Conservation (phyloP, 2,888 invertebrate species). For the Drosophila kambysellisi region DNA sequence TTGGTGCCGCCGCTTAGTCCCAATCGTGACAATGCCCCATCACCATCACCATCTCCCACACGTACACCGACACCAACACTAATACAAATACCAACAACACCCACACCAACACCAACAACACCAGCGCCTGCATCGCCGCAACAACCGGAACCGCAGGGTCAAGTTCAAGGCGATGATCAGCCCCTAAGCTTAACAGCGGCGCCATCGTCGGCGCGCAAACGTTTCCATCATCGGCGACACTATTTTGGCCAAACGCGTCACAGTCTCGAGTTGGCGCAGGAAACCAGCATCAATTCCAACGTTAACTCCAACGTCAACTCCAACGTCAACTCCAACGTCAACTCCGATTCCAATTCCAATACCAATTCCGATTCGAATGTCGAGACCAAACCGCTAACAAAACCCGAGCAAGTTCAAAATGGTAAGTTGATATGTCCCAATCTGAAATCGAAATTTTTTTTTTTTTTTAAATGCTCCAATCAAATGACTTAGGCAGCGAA, state of each 20-base stretch:
- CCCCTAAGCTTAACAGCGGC: slow-evolving; percentile 68
- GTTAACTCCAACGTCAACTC: slow-evolving; percentile 5
- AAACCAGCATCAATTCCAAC: slow-evolving; percentile 17
- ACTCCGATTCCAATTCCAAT: slow-evolving; percentile 9
- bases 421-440: slow-evolving; percentile 56
- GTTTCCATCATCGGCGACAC: slow-evolving; percentile 84
- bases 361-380: slow-evolving; percentile 39
- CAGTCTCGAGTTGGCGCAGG: slow-evolving; percentile 58
- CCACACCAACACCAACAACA: slow-evolving; percentile 38
- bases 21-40: slow-evolving; percentile 16
- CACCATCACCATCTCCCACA: slow-evolving; percentile 21
- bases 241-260: slow-evolving; percentile 78
- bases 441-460: neutral
- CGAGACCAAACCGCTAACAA: slow-evolving; percentile 32
- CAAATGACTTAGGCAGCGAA: slow-evolving; percentile 48
- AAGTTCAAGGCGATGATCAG: slow-evolving; percentile 48
- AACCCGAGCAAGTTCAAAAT: slow-evolving; percentile 66
- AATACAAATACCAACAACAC: slow-evolving; percentile 17
- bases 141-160: slow-evolving; percentile 72
- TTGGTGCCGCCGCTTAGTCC: slow-evolving; percentile 88
- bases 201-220: slow-evolving; percentile 85
- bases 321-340: slow-evolving; percentile 9
- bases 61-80: slow-evolving; percentile 39
- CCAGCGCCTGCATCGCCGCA: slow-evolving; percentile 39
- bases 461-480: neutral